phyloP scores from a whole-genome alignment of 37 sponge, comb jelly and placozoan genomes.

The Cladorhizidae sp. region DNA sequence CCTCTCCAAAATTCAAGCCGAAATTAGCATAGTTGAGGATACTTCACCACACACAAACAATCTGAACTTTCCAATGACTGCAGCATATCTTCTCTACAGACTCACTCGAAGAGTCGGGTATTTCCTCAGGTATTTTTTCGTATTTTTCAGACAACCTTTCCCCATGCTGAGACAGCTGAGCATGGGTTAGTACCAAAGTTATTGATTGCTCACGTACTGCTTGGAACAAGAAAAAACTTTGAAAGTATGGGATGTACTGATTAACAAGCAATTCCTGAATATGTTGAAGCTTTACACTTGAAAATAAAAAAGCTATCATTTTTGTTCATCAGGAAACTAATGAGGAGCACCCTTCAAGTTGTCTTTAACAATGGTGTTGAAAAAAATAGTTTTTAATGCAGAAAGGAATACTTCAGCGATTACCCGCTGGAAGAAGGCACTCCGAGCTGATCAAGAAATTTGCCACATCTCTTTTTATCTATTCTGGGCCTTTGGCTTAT shows the following conservation, averaged over 20 bases:
- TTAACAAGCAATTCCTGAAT: not conserved
- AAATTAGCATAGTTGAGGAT: no score
- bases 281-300: not conserved
- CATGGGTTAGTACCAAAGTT: no score
- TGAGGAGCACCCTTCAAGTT: not conserved
- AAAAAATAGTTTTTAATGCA: constrained; percentile 29
- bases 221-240: not conserved
- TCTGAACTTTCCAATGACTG: no score
- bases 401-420: constrained; percentile 17
- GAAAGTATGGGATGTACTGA: no score
- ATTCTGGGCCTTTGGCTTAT: constrained; percentile 56
- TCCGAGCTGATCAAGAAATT: constrained; percentile 49
- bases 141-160: no score
- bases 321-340: not conserved
- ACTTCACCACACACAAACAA: no score
- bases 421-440: constrained; percentile 33
- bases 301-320: not conserved
- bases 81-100: no score
- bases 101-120: no score
- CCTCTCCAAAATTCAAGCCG: no score
- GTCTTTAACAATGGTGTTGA: constrained; percentile 4
- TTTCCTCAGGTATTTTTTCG: no score
- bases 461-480: constrained; percentile 51
- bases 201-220: constrained; percentile 9
- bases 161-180: no score